A percentile compares a stretch with the other conserved stretches of the same genome.
These are phyloP conservation scores for Dasyprocta punctata DNA, from an alignment of 2,113 vertebrate species.

Conservation along the genomic window DNA sequence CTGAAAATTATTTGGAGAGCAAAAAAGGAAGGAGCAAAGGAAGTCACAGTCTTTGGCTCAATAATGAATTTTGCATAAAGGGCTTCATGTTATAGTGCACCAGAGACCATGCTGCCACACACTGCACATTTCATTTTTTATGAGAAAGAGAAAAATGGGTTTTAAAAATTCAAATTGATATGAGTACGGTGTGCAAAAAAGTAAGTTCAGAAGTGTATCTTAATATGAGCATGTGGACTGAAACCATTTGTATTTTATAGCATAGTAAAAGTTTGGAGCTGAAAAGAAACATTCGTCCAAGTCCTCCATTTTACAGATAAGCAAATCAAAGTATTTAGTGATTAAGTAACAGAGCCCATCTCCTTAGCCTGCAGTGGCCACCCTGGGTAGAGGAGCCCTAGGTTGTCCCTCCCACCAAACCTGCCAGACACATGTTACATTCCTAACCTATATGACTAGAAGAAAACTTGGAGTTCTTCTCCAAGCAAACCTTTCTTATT, in stretches of 20 bases:
- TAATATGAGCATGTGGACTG: not conserved
- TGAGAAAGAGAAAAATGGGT: not conserved
- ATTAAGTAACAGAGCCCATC: not conserved
- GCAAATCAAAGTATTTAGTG: not conserved
- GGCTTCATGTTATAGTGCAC: not conserved
- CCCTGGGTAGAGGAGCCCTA: not conserved
- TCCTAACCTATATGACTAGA: not conserved
- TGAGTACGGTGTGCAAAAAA: not conserved
- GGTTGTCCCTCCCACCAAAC: not conserved
- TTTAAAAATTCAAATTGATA: not conserved
- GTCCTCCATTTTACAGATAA: not conserved
- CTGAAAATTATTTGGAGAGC: conserved; percentile 48
- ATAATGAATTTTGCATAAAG: conserved; percentile 65
- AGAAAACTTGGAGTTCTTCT: not conserved
- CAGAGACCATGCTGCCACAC: not conserved
- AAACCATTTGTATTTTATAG: conserved; percentile 46
- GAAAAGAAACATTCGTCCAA: not conserved
- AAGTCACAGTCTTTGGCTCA: conserved; percentile 42
- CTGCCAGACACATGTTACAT: not conserved
- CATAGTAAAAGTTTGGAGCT: not conserved
- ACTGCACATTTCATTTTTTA: conserved; percentile 11
- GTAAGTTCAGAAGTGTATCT: not conserved
- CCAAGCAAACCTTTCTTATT: not conserved
- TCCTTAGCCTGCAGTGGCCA: not conserved
- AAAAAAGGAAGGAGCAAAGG: conserved; percentile 31